A percentile compares a stretch with the other conserved stretches of the same genome.
These are phyloP conservation scores for Ecliptopera silaceata DNA, from an alignment of 2,888 invertebrate genomes.

Conservation along the genomic window DNA sequence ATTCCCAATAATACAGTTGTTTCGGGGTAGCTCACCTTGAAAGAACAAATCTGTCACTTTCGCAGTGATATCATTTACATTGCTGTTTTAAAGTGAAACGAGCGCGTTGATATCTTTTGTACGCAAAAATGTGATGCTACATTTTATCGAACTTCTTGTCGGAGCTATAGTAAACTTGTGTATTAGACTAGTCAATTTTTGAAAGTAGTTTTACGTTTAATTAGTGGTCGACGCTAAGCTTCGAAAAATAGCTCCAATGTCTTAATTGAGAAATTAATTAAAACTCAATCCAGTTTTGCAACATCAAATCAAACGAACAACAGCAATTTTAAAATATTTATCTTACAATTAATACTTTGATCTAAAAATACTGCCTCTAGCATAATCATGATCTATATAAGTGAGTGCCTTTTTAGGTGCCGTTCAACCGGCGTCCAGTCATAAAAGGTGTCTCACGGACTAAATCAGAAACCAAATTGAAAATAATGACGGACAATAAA, in stretches of 20 bases:
- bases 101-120: conserved; percentile 36
- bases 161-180: no score
- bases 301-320: no score
- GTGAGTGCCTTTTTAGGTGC: conserved; percentile 30
- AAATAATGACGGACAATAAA: conserved; percentile 30
- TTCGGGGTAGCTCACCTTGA: conserved; percentile 32
- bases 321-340: neutral
- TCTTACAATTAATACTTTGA: conserved; percentile 16
- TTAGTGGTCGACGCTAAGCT: no score
- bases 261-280: no score
- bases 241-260: no score
- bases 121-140: conserved; percentile 19
- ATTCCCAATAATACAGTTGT: conserved; percentile 28
- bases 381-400: conserved; percentile 25
- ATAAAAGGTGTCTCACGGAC: conserved; percentile 36
- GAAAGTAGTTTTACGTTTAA: no score
- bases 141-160: conserved; percentile 7
- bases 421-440: conserved; percentile 27
- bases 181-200: no score
- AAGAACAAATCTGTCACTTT: conserved; percentile 21
- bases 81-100: conserved; percentile 15
- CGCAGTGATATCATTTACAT: conserved; percentile 10
- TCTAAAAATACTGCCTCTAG: conserved; percentile 30
- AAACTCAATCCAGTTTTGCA: no score
- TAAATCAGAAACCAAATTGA: conserved; percentile 33